Conservation (phyloP, 2,113 vertebrate genomes). For the Bettongia penicillata region DNA sequence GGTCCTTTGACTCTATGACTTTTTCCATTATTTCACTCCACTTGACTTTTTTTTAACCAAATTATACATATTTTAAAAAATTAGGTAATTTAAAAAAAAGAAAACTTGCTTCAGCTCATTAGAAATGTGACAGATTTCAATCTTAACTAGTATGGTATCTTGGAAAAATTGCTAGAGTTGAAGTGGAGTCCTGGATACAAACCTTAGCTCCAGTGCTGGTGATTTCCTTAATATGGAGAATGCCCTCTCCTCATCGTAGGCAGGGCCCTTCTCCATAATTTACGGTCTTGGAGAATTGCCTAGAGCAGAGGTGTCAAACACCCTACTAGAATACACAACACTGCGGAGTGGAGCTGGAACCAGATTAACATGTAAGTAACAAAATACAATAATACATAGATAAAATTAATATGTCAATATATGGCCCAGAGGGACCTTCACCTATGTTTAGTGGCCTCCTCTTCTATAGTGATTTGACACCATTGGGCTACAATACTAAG, state of each 20-base stretch:
- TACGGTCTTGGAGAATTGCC: background rate
- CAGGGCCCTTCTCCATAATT: background rate
- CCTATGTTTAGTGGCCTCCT: background rate
- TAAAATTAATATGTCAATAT: background rate
- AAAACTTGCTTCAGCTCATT: background rate
- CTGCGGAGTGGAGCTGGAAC: background rate
- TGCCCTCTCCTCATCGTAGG: background rate
- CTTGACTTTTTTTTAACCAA: conserved; percentile 20
- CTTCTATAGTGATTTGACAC: background rate
- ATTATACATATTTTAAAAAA: background rate
- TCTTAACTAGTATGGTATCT: background rate
- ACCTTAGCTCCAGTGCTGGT: background rate
- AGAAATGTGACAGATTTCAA: conserved; percentile 12
- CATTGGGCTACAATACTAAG: background rate
- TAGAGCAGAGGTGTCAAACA: background rate
- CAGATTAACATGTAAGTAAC: background rate
- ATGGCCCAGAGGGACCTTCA: background rate
- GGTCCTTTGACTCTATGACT: conserved; percentile 19
- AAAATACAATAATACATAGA: background rate
- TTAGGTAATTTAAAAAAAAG: background rate
- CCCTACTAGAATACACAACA: background rate
- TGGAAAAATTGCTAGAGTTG: background rate
- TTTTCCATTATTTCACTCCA: background rate
- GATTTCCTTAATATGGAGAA: background rate
- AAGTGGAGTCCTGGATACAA: background rate